phyloP scores from a whole-genome alignment of 2,797 vertebrate genomes.

The Pangasius macronema region DNA sequence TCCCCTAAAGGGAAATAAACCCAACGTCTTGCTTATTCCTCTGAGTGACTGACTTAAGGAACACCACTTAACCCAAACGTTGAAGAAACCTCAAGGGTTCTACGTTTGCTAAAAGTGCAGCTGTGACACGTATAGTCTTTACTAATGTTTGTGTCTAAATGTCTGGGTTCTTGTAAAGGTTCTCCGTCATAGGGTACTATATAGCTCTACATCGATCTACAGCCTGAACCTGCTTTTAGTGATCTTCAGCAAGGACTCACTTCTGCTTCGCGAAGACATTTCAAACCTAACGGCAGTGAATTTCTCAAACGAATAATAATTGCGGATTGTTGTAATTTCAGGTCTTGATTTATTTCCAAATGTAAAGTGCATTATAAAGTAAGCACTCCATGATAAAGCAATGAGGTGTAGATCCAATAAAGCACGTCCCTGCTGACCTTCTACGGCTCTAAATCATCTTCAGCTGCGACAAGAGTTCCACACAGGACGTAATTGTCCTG shows the following conservation, averaged over 20 bases:
- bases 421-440: neutral
- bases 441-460: neutral
- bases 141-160: neutral
- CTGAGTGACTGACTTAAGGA: neutral
- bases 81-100: neutral
- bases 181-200: neutral
- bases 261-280: neutral
- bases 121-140: neutral
- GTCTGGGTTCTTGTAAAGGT: neutral
- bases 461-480: too few relatives aligned
- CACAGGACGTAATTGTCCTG: neutral
- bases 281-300: neutral
- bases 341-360: neutral
- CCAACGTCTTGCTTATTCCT: neutral
- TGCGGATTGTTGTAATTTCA: neutral
- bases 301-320: neutral
- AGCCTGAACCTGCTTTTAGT: neutral
- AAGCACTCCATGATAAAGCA: neutral
- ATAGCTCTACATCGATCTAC: neutral
- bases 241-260: neutral
- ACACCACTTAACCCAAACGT: neutral
- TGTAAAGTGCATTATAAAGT: neutral
- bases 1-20: neutral
- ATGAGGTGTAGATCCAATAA: neutral
- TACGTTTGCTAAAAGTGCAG: neutral